Evolutionary conservation across 2,888 invertebrate genomes (phyloP).

Genomic region (Phaedon cochleariae): DNA sequence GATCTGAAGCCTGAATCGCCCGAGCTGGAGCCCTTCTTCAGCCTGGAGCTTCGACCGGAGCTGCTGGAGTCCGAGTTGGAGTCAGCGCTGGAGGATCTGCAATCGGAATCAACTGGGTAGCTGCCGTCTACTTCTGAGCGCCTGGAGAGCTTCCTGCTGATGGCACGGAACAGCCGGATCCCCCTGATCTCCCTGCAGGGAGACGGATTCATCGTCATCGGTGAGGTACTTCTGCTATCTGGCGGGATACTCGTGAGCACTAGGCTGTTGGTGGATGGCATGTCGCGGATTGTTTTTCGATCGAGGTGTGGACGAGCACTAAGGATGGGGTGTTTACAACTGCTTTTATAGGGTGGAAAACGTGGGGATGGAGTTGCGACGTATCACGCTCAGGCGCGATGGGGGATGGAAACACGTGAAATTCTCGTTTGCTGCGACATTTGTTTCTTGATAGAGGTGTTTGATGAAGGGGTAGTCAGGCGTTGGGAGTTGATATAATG

Average conservation of each 20-base stretch:
- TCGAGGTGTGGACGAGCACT: conserved; percentile 6
- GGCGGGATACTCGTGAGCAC: conserved; percentile 49
- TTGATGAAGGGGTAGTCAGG: conserved; percentile 4
- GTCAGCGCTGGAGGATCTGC: conserved; percentile 63
- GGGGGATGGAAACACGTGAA: conserved; percentile 28
- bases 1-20: conserved; percentile 55
- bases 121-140: conserved; percentile 63
- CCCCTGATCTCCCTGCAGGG: conserved; percentile 68
- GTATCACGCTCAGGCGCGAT: conserved; percentile 40
- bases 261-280: conserved; percentile 43
- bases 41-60: conserved; percentile 44
- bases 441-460: conserved; percentile 2
- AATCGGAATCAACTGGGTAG: conserved; percentile 60
- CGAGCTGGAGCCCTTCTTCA: conserved; percentile 49
- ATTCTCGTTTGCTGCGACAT: neutral
- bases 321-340: conserved; percentile 45
- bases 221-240: conserved; percentile 59
- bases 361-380: conserved; percentile 49
- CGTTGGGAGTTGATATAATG: too few relatives aligned
- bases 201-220: conserved; percentile 62
- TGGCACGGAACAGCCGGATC: conserved; percentile 71
- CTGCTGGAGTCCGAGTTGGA: conserved; percentile 55
- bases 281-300: conserved; percentile 22
- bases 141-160: conserved; percentile 71
- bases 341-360: conserved; percentile 52